Evolutionary conservation across 2,797 vertebrate genomes (phyloP).

Genomic region (Arnoldichthys spilopterus): DNA sequence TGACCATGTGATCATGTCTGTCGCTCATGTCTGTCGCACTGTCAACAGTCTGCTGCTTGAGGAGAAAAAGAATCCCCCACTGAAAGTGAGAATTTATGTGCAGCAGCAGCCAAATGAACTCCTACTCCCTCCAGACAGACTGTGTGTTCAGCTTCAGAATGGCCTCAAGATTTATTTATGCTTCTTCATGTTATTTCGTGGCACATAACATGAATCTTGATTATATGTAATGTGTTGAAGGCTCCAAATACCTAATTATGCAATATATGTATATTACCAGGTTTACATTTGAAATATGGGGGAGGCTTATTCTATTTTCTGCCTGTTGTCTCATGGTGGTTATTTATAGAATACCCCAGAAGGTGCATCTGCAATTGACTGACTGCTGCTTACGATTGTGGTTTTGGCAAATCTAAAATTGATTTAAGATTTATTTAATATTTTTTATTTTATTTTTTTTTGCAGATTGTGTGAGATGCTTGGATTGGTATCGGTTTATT

Average conservation of each 20-base stretch:
- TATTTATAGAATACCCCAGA: conserved; percentile 24
- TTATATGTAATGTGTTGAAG: neutral
- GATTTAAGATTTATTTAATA: conserved; percentile 21
- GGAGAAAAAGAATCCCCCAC: conserved; percentile 70
- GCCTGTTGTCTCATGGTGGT: neutral
- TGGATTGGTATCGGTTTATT: conserved; percentile 60
- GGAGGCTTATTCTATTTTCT: neutral
- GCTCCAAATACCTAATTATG: neutral
- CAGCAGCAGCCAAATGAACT: conserved; percentile 73
- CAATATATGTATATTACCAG: neutral
- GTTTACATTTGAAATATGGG: conserved; percentile 3
- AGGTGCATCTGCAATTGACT: neutral
- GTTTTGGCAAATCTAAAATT: neutral
- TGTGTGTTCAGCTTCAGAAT: conserved; percentile 54
- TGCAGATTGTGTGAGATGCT: conserved; percentile 36
- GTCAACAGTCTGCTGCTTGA: conserved; percentile 79
- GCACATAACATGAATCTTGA: neutral
- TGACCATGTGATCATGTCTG: conserved; percentile 45
- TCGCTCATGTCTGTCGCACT: conserved; percentile 61
- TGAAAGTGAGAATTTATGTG: conserved; percentile 76
- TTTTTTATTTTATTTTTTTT: conserved; percentile 21
- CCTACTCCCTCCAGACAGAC: conserved; percentile 69
- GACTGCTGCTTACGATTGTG: neutral
- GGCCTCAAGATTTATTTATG: neutral
- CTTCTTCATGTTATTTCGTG: conserved; percentile 24